Percentiles rank a stretch among this genome's conserved stretches.
Evolutionary conservation across 2,797 vertebrate genomes (phyloP).

Genomic region (Sebastes ruberrimus): DNA sequence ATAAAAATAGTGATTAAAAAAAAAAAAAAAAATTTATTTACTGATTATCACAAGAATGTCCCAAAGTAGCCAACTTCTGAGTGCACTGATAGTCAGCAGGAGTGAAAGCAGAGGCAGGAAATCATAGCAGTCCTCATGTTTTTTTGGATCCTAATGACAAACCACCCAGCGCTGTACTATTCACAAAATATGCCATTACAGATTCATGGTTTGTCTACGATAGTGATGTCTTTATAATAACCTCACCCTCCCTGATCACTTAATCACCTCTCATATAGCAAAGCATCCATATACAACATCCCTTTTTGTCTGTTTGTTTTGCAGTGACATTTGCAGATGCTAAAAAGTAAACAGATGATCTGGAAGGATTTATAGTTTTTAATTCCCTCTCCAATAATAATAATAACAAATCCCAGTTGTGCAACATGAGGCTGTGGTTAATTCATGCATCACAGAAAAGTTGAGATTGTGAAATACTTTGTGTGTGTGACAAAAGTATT

Average conservation of each 20-base stretch:
- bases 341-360: not conserved
- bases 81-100: not conserved
- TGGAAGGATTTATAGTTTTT: slow-evolving; percentile 25
- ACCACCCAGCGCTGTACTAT: not conserved
- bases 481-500: slow-evolving; percentile 6
- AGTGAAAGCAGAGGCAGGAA: not conserved
- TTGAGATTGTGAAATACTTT: slow-evolving; percentile 11
- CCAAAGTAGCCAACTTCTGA: not conserved
- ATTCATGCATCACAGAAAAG: not conserved
- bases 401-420: slow-evolving; percentile 1
- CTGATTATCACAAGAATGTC: not conserved
- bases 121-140: not conserved
- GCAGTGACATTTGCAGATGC: not conserved
- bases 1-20: not conserved
- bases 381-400: not conserved
- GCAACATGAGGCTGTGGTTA: slow-evolving; percentile 26
- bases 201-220: not conserved
- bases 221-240: not conserved
- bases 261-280: not conserved
- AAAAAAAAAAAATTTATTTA: not conserved
- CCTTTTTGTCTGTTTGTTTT: not conserved
- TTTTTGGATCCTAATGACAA: not conserved
- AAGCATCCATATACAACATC: too few relatives aligned
- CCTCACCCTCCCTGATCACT: not conserved
- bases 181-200: not conserved